Evolutionary conservation across 2,797 vertebrate species (phyloP), one percentile per base, ranked within the genome.

Genomic region (Falco naumanni): DNA sequence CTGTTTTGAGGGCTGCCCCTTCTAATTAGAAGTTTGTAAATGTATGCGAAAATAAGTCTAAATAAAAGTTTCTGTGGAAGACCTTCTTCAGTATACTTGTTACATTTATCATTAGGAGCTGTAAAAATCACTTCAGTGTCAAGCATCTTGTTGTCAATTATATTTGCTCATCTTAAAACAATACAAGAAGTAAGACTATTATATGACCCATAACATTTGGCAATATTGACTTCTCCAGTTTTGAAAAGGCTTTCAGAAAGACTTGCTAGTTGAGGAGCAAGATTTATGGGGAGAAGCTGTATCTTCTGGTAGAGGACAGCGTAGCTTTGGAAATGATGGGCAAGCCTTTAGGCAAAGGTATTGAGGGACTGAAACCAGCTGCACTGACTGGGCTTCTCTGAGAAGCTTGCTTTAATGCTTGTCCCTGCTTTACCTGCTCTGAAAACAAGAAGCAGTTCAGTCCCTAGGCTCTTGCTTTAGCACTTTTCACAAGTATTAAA

Each of bases 401-500:
- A 65, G 59, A 66, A 71, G 53, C 31, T 89, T 75, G 24, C 39
- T 75, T 84, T 68, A 33, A 26, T 74, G 45, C 60, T 90, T 84
- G 43, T 70, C 78, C 84, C 85, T 75, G 60, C 84, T 80, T 91
- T 89, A 85, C 93, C 93, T 95, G 88, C 86, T 61, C 60, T 57
- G 64, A 60, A 71, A 83, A 48, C 24, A 61, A 43, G 75, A 29
- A 86, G 60, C 29, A 31, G 72, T 93, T 84, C 41, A 48, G 47
- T 95, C 91, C 60, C 90, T 48, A 41, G 74, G 77, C 84, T 92
- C 45, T 87, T 70, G 83, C 81, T 89, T 81, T 84, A 87, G 60
- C 90, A 92, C 86, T 96, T 95, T 69, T 71, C 86, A 71, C 88
- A 71, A 84, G 69, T 79, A 89, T 93, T 90, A 65, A 87, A 82